phyloP scores from a whole-genome alignment of 2,888 invertebrate species.

The Drosophila histrio region DNA sequence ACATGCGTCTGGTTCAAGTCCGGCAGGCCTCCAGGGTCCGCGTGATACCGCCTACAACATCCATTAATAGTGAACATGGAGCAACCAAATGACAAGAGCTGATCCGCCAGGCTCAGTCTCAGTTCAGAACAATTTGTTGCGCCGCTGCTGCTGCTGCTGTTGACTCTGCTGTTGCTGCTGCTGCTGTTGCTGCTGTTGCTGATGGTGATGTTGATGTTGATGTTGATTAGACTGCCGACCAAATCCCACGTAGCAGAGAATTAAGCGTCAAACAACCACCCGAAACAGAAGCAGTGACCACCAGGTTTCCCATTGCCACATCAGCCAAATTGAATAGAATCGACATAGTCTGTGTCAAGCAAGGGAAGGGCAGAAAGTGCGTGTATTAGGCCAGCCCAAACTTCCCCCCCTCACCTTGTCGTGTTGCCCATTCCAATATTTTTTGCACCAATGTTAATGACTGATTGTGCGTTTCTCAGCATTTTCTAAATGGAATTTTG shows the following conservation, averaged over 20 bases:
- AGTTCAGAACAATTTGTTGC: slow-evolving; percentile 72
- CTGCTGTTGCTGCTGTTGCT: background rate
- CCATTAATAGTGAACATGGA: slow-evolving; percentile 58
- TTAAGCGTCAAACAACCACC: slow-evolving; percentile 38
- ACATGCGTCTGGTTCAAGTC: slow-evolving; percentile 45
- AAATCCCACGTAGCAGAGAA: slow-evolving; percentile 5
- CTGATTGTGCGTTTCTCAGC: slow-evolving; percentile 74
- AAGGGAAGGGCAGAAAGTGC: slow-evolving; percentile 1
- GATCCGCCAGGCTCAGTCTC: slow-evolving; percentile 13
- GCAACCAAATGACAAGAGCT: slow-evolving; percentile 50
- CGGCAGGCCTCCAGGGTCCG: slow-evolving; percentile 35
- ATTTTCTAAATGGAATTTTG: slow-evolving; percentile 75
- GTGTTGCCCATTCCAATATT: slow-evolving; percentile 5
- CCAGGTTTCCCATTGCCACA: slow-evolving; percentile 33
- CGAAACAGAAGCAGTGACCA: slow-evolving; percentile 36
- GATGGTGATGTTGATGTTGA: slow-evolving; percentile 21
- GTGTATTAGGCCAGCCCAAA: background rate
- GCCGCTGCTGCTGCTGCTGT: slow-evolving; percentile 1
- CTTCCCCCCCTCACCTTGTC: background rate
- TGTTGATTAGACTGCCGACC: slow-evolving; percentile 60
- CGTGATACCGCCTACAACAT: slow-evolving; percentile 59
- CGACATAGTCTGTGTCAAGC: slow-evolving; percentile 13
- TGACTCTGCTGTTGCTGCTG: background rate
- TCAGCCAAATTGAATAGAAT: slow-evolving; percentile 68
- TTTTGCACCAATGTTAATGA: slow-evolving; percentile 66